Base-by-base conservation (phyloP, 1,140 invertebrate genomes). In the Eciton burchellii region DNA sequence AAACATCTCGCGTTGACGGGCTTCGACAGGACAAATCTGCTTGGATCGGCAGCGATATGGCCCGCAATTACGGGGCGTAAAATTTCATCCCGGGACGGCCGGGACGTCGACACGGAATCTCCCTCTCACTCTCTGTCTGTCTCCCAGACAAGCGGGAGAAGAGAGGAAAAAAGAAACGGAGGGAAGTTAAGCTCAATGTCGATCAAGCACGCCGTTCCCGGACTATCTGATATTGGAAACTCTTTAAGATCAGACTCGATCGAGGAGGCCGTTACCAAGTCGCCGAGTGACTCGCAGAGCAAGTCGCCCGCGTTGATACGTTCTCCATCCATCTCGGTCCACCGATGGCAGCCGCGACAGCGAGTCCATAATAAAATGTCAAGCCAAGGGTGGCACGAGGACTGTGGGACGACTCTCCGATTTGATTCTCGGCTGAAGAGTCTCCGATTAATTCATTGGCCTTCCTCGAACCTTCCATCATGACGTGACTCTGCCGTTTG, bases 211-310 rank as follows among this genome's bases (percentile, higher is more conserved):
- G 74, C 70, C 57, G 35, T 47, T 12, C n/a, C n/a, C 47, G 43
- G 57, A 76, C 81, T 90, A 89, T 90, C 89, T 83, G 89, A 90
- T 91, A 91, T 91, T 84, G 89, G 88, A 90, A 91, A 90, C 77
- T 86, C 84, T 90, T 91, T 89, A 90, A 84, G 85, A 87, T 90
- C 89, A 89, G 77, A 89, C 63, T 77, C 68, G 86, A 89, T 90
- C 88, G 74, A 57, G 84, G 66, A 72, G 83, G 82, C 88, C 81
- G 89, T 90, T 90, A 90, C 89, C 83, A 84, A 90, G 88, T 88
- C 85, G 82, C 86, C 85, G 47, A 82, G 79, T 79, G 88, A 89
- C 88, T 89, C 84, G 70, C 81, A 82, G 84, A 84, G 21, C 60
- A 62, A 62, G 76, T 81, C 68, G 60, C 74, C 62, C 86, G 35